phyloP scores from a whole-genome alignment of 2,797 vertebrate genomes.

The Myiotriccus ornatus region DNA sequence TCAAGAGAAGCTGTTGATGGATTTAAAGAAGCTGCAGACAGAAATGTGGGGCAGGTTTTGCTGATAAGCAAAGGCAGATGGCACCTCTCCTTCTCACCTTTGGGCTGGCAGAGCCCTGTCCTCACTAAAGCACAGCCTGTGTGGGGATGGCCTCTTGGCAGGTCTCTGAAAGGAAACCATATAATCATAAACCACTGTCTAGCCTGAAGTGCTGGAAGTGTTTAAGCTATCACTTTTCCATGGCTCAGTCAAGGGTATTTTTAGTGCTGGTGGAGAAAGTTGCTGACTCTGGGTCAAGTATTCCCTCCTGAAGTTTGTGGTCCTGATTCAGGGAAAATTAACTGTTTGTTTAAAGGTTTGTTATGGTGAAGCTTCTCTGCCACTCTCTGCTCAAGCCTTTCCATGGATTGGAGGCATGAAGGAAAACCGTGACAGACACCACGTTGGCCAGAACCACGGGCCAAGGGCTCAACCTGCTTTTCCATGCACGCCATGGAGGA shows the following conservation, averaged over 20 bases:
- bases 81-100: background rate
- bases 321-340: background rate
- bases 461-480: background rate
- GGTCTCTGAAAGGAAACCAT: background rate
- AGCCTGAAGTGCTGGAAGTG: background rate
- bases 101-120: background rate
- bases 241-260: background rate
- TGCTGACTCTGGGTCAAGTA: conserved; percentile 27
- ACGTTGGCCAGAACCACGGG: background rate
- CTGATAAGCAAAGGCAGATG: background rate
- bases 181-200: conserved; percentile 46
- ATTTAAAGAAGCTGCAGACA: background rate
- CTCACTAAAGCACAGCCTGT: background rate
- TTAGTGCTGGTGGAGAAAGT: conserved; percentile 31
- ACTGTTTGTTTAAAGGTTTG: background rate
- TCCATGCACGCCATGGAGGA: background rate
- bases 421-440: no score
- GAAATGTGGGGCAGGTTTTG: background rate
- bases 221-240: conserved; percentile 17
- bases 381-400: background rate
- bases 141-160: conserved; percentile 10
- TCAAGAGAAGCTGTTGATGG: background rate
- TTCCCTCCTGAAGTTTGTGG: background rate
- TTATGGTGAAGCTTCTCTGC: background rate
- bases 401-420: background rate